phyloP scores from a whole-genome alignment of 2,888 invertebrate genomes.

The Brachyopa scutellaris region DNA sequence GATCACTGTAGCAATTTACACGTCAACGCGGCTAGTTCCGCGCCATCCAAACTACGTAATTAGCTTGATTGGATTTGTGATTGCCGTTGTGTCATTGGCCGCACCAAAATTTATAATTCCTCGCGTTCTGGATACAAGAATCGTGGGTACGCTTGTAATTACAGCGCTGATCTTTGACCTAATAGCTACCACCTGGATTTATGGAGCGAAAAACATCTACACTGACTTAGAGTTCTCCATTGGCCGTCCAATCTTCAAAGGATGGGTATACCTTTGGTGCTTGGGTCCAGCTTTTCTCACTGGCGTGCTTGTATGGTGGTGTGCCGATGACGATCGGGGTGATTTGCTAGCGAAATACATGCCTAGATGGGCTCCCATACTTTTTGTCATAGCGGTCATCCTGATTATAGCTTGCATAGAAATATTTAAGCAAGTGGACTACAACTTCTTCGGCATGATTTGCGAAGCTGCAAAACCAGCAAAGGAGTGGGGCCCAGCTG shows the following conservation, averaged over 20 bases:
- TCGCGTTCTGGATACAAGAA: conserved; percentile 79
- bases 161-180: conserved; percentile 81
- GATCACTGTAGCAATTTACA: conserved; percentile 80
- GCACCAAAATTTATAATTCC: conserved; percentile 79
- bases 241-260: conserved; percentile 80
- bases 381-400: conserved; percentile 78
- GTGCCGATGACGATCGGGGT: conserved; percentile 79
- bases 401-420: conserved; percentile 80
- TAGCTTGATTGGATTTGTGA: conserved; percentile 79
- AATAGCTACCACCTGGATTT: conserved; percentile 81
- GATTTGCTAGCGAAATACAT: conserved; percentile 78
- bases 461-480: conserved; percentile 82
- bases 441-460: conserved; percentile 82
- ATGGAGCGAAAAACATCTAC: conserved; percentile 81
- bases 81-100: conserved; percentile 78
- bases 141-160: conserved; percentile 80
- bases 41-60: conserved; percentile 81
- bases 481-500: conserved; percentile 82
- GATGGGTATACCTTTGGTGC: conserved; percentile 81
- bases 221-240: conserved; percentile 82
- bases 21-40: conserved; percentile 80
- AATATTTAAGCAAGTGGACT: conserved; percentile 82
- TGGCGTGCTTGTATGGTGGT: conserved; percentile 81
- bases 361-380: conserved; percentile 81
- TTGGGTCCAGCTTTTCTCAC: conserved; percentile 80